Evolutionary conservation across 2,113 vertebrate genomes (phyloP).

Genomic region (Ariopsis seemanni): DNA sequence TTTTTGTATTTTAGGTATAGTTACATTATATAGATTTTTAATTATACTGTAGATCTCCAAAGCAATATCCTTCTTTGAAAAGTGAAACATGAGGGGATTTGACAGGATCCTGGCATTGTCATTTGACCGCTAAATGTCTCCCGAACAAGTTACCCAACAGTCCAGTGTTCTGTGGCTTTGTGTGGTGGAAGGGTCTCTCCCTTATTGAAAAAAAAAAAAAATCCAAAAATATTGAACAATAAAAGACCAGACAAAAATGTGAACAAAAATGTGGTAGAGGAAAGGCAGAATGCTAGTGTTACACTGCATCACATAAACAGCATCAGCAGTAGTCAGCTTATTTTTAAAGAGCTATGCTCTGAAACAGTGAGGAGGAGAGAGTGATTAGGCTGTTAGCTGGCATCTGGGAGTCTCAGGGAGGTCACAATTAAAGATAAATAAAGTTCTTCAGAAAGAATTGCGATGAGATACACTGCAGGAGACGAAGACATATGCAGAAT

Average conservation of each 20-base stretch:
- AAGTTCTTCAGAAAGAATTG: constrained; percentile 29
- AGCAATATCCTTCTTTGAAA: background rate
- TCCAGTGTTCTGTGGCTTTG: background rate
- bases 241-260: background rate
- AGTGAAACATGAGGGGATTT: background rate
- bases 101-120: background rate
- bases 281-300: background rate
- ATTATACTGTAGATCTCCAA: background rate
- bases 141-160: constrained; percentile 11
- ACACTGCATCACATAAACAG: constrained; percentile 44
- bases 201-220: background rate
- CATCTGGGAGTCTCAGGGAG: constrained; percentile 19
- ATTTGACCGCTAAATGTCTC: background rate
- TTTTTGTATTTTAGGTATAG: background rate
- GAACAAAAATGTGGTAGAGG: background rate
- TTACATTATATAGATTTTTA: background rate
- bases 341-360: constrained; percentile 48
- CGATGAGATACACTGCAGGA: background rate
- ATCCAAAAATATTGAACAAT: background rate
- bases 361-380: constrained; percentile 1
- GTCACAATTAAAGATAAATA: constrained; percentile 56
- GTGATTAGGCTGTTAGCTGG: constrained; percentile 32
- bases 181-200: background rate
- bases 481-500: background rate
- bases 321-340: constrained; percentile 44